Evolutionary conservation across 2,797 vertebrate genomes (phyloP).

Genomic region (Eremophila alpestris): DNA sequence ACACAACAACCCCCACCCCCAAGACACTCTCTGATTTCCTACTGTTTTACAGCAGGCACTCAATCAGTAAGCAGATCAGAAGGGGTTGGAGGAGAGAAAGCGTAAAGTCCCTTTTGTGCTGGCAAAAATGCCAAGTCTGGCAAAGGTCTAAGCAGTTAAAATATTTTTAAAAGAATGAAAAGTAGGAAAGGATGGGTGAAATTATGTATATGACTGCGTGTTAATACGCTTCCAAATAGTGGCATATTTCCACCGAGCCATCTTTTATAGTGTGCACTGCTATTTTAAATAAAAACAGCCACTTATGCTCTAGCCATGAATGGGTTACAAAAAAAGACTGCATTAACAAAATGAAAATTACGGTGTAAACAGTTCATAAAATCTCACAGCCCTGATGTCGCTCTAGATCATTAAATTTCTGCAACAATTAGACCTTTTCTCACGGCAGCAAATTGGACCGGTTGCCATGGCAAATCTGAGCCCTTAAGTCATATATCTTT

Average conservation of each 20-base stretch:
- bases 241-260: constrained; percentile 50
- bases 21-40: constrained; percentile 69
- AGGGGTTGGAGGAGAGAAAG: constrained; percentile 54
- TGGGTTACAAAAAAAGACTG: constrained; percentile 90
- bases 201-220: constrained; percentile 64
- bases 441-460: constrained; percentile 99
- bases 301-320: constrained; percentile 82
- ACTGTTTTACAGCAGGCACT: constrained; percentile 77
- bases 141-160: constrained; percentile 78
- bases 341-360: constrained; percentile 99
- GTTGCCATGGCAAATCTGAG: constrained; percentile 99
- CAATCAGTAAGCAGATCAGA: constrained; percentile 75
- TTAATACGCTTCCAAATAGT: constrained; percentile 60
- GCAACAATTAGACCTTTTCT: constrained; percentile 99
- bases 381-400: constrained; percentile 99
- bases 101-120: constrained; percentile 63
- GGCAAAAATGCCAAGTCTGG: constrained; percentile 73
- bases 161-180: constrained; percentile 76
- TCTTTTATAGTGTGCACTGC: constrained; percentile 55
- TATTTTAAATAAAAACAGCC: constrained; percentile 78
- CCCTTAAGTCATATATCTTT: constrained; percentile 99
- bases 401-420: constrained; percentile 99
- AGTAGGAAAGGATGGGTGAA: constrained; percentile 62
- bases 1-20: constrained; percentile 61
- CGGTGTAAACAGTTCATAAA: constrained; percentile 99